Evolutionary conservation across 1,140 invertebrate genomes (phyloP).

Genomic region (Polypedilum pembai): DNA sequence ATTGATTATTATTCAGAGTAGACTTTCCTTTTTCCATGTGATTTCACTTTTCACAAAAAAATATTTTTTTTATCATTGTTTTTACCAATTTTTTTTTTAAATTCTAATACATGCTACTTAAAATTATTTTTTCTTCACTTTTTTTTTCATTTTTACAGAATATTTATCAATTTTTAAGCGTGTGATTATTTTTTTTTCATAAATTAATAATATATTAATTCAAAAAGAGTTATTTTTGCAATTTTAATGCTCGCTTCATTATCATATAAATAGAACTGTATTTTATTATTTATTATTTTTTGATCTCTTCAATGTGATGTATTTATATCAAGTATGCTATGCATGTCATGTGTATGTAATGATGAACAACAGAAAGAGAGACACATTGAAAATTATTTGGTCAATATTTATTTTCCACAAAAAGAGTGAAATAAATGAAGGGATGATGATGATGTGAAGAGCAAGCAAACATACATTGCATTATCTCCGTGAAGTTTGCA

Average conservation of each 20-base stretch:
- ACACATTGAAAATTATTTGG: no score
- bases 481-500: no score
- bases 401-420: no score
- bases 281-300: background rate
- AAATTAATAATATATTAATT: conserved; percentile 20
- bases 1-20: background rate
- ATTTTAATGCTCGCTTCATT: background rate
- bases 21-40: background rate
- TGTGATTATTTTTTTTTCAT: conserved; percentile 10
- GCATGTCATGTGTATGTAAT: background rate
- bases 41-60: background rate
- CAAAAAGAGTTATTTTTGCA: background rate
- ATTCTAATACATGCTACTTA: conserved; percentile 19
- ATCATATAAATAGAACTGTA: conserved; percentile 19
- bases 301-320: background rate
- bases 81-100: conserved; percentile 13
- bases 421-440: no score
- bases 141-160: background rate
- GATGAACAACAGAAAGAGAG: no score
- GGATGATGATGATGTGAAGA: no score
- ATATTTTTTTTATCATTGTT: conserved; percentile 15
- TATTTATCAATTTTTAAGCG: conserved; percentile 2
- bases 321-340: background rate
- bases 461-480: no score
- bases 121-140: background rate